Evolutionary conservation across 2,113 vertebrate genomes (phyloP), one percentile per base, ranked within the genome.

Genomic region (Morone chrysops): DNA sequence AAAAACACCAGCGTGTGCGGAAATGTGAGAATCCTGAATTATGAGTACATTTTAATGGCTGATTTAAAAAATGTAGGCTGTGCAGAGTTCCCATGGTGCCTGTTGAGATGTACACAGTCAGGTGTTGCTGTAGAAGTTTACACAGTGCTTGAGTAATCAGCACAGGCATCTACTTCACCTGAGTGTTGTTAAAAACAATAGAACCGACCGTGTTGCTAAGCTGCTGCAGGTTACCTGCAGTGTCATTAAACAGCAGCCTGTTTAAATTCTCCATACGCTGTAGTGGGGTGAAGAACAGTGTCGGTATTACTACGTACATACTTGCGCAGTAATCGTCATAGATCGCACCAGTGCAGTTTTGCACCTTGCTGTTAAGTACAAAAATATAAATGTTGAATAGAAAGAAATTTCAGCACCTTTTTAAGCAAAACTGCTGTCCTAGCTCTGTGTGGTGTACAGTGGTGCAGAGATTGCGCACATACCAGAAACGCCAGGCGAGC

Each of bases 81-180:
- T 12, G 40, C 36, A 43, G 57, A 43, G 43, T 59, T 79, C 47
- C 40, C 45, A 9, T n/a, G n/a, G 13, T 51, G 70, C 41, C 2
- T 4, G 0, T 17, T 16, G 38, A 54, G 43, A 43, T 8, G 40
- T 8, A 47, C 17, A 20, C 6, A 62, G 9, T 61, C 14, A 12
- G 72, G 25, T 76, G 50, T 22, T 69, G 31, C 70, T 60, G 38
- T 6, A 2, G 31, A 31, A 31, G 61, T 16, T 43, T 45, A 61
- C 16, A 25, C 70, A 51, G 75, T 31, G 20, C 17, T 38, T 65
- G 43, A 83, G 56, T 47, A 69, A 72, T 72, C 43, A 54, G 51
- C 54, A n/a, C 16, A 57, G 50, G 4, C n/a, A 36, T 48, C 50
- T 2, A 10, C 66, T 62, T 50, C 14, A 75, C 17, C 57, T 25